Evolutionary conservation across 2,888 invertebrate species (phyloP).

Genomic region (Koerneria pararmatus): DNA sequence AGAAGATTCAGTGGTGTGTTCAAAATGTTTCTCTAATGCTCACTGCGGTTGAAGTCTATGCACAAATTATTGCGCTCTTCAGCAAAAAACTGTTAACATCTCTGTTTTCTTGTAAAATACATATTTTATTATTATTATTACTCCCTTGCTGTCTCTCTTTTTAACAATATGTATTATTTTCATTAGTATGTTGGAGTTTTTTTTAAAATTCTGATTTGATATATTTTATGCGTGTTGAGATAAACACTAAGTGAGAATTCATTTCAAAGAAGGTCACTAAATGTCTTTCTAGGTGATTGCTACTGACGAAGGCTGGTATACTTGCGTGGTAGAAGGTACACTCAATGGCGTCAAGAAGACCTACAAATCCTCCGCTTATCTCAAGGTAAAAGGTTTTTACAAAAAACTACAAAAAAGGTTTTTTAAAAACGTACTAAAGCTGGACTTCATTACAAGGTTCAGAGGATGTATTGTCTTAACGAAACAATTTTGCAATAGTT

Average conservation of each 20-base stretch:
- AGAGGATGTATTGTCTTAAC: too few species aligned
- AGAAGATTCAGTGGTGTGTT: too few species aligned
- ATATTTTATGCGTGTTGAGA: background rate
- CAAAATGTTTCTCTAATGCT: too few species aligned
- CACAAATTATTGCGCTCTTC: too few species aligned
- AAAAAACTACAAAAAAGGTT: too few species aligned
- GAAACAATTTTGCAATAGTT: too few species aligned
- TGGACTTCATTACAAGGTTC: too few species aligned
- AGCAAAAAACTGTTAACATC: too few species aligned
- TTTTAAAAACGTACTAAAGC: too few species aligned
- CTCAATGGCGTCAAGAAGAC: too few species aligned
- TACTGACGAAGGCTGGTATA: constrained; percentile 46
- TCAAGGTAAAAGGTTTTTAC: constrained; percentile 33
- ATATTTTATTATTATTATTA: background rate
- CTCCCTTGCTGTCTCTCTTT: background rate
- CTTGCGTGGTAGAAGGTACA: constrained; percentile 40
- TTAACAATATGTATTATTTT: background rate
- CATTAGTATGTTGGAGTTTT: background rate
- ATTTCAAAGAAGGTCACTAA: background rate
- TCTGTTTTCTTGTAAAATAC: background rate
- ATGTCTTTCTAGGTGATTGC: background rate
- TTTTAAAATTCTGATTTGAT: background rate
- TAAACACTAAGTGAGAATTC: background rate
- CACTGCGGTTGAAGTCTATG: too few species aligned
- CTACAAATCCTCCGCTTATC: constrained; percentile 31